A percentile compares a stretch with the other conserved stretches of the same genome.
phyloP scores from a whole-genome alignment of 2,113 vertebrate genomes.

The Phylloscopus trochiloides region DNA sequence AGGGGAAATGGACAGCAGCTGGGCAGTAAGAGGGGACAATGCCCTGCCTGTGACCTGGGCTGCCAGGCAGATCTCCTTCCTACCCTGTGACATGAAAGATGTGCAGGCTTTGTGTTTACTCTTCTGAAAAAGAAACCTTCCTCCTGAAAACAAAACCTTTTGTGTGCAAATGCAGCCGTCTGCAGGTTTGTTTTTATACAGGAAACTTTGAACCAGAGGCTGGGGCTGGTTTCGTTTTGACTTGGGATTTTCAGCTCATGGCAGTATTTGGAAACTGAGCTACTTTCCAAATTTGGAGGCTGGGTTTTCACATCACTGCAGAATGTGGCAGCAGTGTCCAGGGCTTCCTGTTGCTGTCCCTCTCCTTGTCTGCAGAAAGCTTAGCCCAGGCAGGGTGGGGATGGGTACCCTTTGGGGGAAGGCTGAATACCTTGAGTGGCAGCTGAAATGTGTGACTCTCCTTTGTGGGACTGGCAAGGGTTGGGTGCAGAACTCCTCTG shows the following conservation, averaged over 20 bases:
- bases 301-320: not conserved
- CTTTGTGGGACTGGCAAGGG: not conserved
- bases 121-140: conserved; percentile 9
- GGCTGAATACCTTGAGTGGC: not conserved
- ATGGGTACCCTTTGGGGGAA: not conserved
- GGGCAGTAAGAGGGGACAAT: not conserved
- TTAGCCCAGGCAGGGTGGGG: accelerated
- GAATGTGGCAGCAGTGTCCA: not conserved
- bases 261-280: not conserved
- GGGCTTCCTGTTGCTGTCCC: not conserved
- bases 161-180: conserved; percentile 6
- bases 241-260: not conserved
- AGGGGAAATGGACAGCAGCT: not conserved
- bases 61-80: not conserved
- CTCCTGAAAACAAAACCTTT: conserved; percentile 13
- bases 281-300: not conserved
- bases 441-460: not conserved
- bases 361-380: not conserved
- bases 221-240: not conserved
- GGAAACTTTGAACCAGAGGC: not conserved
- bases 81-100: not conserved
- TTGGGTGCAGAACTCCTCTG: not conserved
- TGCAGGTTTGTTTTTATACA: conserved; percentile 5
- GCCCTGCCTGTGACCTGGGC: not conserved
- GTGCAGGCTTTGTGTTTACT: conserved; percentile 29